Evolutionary conservation across 2,888 invertebrate species (phyloP).

Genomic region (Yponomeuta plumbellus): DNA sequence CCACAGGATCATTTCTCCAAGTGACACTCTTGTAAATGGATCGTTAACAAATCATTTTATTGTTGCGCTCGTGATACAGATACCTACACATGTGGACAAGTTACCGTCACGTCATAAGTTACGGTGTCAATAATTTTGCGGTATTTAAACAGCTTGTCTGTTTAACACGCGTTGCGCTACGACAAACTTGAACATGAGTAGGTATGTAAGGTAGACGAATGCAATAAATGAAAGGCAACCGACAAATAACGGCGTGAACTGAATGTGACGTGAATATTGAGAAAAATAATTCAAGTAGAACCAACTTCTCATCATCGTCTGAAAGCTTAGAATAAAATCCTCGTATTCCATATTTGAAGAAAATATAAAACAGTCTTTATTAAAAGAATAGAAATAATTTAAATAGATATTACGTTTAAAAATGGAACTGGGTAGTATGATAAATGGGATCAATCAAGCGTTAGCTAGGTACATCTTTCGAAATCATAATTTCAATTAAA

Average conservation of each 20-base stretch:
- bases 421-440: too few species aligned
- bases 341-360: neutral
- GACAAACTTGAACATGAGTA: neutral
- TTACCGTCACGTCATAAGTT: neutral
- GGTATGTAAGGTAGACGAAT: too few species aligned
- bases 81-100: neutral
- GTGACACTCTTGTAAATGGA: neutral
- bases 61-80: neutral
- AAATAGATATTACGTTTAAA: too few species aligned
- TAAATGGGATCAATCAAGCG: too few species aligned
- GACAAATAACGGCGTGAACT: neutral
- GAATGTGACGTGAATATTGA: neutral
- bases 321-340: neutral
- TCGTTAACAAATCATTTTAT: conserved; percentile 8
- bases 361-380: too few species aligned
- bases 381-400: too few species aligned
- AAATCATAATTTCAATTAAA: too few species aligned
- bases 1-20: conserved; percentile 8
- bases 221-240: too few species aligned
- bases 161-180: neutral
- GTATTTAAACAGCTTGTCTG: neutral
- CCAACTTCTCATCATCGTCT: neutral
- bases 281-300: neutral
- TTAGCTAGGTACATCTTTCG: too few species aligned
- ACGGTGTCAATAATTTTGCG: neutral